These are phyloP conservation scores for Halcyon leucocephala DNA, from an alignment of 2,797 vertebrate species.

Conservation along the genomic window DNA sequence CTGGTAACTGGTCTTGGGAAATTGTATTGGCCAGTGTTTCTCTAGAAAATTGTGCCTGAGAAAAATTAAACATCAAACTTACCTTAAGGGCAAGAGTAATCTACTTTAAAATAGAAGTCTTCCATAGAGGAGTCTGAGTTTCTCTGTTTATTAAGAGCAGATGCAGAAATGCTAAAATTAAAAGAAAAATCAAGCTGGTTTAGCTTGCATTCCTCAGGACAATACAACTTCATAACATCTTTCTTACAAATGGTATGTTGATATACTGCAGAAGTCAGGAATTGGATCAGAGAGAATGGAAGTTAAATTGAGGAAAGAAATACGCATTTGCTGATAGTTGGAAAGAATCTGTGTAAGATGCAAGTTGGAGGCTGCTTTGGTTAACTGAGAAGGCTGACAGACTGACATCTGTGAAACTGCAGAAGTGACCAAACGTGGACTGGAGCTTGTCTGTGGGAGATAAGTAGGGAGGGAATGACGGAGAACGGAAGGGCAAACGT, in stretches of 20 bases:
- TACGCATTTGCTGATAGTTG: neutral
- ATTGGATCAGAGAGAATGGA: neutral
- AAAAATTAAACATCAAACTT: neutral
- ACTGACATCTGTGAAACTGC: neutral
- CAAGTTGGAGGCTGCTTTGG: neutral
- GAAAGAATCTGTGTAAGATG: neutral
- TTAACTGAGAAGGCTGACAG: neutral
- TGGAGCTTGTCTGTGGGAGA: neutral
- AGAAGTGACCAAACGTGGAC: neutral
- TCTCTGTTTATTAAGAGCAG: neutral
- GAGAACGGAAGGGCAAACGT: neutral
- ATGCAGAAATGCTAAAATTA: neutral
- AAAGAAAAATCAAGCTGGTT: neutral
- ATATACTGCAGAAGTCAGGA: neutral
- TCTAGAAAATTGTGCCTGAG: neutral
- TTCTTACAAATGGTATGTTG: neutral
- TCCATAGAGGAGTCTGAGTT: neutral
- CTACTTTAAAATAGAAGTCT: neutral
- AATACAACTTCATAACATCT: neutral
- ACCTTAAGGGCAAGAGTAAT: neutral
- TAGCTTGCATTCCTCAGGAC: neutral
- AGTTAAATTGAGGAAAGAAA: neutral
- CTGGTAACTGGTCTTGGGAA: neutral
- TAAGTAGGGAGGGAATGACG: neutral
- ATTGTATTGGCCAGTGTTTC: neutral